Conservation (phyloP, 2,888 invertebrate species). For the Scotopteryx bipunctaria region DNA sequence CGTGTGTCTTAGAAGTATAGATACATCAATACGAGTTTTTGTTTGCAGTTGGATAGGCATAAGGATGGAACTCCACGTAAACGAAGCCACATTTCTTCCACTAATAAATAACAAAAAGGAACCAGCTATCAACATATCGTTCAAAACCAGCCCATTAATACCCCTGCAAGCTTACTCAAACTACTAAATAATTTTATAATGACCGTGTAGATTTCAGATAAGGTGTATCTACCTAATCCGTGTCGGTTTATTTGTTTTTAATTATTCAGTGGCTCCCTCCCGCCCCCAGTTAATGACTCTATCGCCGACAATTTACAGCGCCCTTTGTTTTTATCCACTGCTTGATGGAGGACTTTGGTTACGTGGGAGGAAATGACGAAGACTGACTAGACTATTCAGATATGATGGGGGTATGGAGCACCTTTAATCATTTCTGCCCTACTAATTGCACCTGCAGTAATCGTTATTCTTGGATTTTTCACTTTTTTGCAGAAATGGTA, state of each 20-base stretch:
- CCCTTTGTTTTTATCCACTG: constrained; percentile 69
- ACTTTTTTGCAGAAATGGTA: too few relatives aligned
- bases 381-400: too few relatives aligned
- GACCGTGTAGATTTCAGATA: constrained; percentile 70
- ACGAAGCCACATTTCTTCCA: neutral
- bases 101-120: constrained; percentile 12
- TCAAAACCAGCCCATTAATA: constrained; percentile 24
- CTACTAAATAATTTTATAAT: constrained; percentile 72
- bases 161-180: constrained; percentile 52
- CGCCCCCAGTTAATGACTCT: constrained; percentile 81
- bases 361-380: constrained; percentile 30
- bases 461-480: too few relatives aligned
- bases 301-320: constrained; percentile 73
- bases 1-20: too few relatives aligned
- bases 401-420: too few relatives aligned
- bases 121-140: constrained; percentile 8
- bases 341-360: constrained; percentile 54
- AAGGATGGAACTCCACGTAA: neutral
- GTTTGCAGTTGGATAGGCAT: too few relatives aligned
- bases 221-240: constrained; percentile 60
- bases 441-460: too few relatives aligned
- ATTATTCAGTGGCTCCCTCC: constrained; percentile 76
- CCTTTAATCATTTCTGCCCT: too few relatives aligned
- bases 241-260: constrained; percentile 82
- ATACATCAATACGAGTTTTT: too few relatives aligned